These are phyloP conservation scores for Lepus americanus DNA, from an alignment of 2,113 vertebrate species.

Conservation along the genomic window DNA sequence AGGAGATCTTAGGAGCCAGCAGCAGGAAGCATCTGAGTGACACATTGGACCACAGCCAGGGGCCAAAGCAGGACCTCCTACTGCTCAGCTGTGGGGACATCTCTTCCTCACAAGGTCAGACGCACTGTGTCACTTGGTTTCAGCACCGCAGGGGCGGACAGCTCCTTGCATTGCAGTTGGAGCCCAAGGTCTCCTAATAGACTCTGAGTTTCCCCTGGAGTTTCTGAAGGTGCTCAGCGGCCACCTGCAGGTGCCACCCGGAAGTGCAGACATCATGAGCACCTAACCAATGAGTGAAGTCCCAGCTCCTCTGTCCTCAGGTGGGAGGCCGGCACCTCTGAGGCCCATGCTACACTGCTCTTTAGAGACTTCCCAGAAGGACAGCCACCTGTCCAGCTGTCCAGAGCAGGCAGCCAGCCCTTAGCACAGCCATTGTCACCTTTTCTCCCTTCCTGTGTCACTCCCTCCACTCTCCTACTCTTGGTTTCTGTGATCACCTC, in stretches of 20 bases:
- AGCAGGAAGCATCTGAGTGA: not conserved
- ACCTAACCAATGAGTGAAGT: not conserved
- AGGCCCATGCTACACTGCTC: not conserved
- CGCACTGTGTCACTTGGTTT: not conserved
- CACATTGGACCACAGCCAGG: not conserved
- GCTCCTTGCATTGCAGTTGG: not conserved
- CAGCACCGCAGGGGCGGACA: constrained; percentile 17
- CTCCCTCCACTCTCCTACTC: not conserved
- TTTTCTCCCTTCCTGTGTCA: not conserved
- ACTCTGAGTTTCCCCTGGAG: not conserved
- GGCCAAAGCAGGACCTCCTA: not conserved
- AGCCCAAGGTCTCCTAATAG: not conserved
- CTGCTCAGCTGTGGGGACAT: not conserved
- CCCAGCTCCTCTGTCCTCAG: not conserved
- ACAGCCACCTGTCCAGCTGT: not conserved
- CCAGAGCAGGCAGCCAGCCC: not conserved
- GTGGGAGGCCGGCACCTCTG: not conserved
- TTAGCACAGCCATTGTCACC: not conserved
- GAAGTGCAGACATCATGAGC: not conserved
- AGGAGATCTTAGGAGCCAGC: not conserved
- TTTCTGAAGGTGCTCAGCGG: not conserved
- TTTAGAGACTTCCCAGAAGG: not conserved
- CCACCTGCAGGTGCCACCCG: constrained; percentile 21
- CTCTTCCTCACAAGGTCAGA: not conserved
- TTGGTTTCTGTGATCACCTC: not conserved